These are phyloP conservation scores for Pachyramphus minor DNA, from an alignment of 2,113 vertebrate genomes.

Conservation along the genomic window DNA sequence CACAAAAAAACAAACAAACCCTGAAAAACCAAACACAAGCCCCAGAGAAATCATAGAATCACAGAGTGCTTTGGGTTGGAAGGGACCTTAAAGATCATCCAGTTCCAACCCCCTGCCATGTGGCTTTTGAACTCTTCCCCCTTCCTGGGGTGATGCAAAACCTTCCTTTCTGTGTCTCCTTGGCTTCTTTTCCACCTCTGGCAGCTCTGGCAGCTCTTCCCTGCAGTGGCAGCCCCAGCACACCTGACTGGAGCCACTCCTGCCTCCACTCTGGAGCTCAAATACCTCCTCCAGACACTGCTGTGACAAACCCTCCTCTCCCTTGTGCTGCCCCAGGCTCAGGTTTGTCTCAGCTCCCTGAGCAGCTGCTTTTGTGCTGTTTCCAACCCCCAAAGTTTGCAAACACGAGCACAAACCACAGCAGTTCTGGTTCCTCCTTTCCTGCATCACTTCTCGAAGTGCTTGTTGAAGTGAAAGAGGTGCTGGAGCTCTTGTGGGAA, in stretches of 20 bases:
- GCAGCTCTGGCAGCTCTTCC: background rate
- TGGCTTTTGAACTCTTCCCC: background rate
- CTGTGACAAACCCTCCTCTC: background rate
- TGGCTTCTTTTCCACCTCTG: background rate
- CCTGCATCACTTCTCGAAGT: background rate
- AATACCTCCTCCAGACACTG: background rate
- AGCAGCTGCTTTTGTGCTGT: background rate
- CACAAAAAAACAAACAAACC: no score
- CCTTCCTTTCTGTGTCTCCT: background rate
- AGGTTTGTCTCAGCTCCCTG: background rate
- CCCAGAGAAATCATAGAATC: background rate
- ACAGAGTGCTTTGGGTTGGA: background rate
- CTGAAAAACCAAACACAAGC: background rate
- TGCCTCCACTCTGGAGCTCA: background rate
- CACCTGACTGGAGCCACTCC: background rate
- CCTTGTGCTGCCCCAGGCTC: background rate
- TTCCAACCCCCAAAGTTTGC: background rate
- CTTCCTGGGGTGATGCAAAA: background rate
- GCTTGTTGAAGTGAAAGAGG: rapidly evolving
- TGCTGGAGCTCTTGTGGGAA: background rate
- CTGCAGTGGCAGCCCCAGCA: background rate
- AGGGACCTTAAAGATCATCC: background rate
- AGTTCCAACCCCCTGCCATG: background rate
- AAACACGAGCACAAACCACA: background rate
- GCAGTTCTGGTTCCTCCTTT: background rate